phyloP scores from a whole-genome alignment of 2,797 vertebrate genomes.

The Pangasius macronema region DNA sequence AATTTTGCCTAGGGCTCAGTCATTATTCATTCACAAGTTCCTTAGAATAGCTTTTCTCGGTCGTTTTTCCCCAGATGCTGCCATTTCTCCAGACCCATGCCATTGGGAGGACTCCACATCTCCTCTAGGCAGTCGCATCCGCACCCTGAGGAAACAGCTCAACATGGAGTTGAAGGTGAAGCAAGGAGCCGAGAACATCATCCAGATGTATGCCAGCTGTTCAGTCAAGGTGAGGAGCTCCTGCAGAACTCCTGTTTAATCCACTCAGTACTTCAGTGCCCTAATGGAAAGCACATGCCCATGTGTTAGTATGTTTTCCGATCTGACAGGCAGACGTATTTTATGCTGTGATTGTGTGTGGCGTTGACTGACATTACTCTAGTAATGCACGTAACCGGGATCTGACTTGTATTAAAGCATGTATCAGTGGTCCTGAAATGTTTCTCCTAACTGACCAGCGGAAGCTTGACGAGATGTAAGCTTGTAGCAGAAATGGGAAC shows the following conservation, averaged over 20 bases:
- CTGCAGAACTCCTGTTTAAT: neutral
- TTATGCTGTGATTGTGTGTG: neutral
- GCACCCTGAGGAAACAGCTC: constrained; percentile 87
- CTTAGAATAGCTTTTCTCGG: neutral
- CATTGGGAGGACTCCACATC: constrained; percentile 76
- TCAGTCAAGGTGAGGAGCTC: constrained; percentile 79
- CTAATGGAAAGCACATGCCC: neutral
- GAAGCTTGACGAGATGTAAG: neutral
- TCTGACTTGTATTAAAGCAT: neutral
- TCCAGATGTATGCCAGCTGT: constrained; percentile 82
- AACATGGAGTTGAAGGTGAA: constrained; percentile 93
- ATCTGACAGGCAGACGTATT: neutral
- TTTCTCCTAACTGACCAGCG: neutral
- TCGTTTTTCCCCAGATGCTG: constrained; percentile 58
- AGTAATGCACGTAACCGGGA: neutral
- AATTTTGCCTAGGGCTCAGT: neutral
- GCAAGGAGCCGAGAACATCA: constrained; percentile 94
- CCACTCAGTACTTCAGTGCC: neutral
- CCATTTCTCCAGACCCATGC: constrained; percentile 71
- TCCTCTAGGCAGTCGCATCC: constrained; percentile 74
- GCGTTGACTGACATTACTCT: neutral
- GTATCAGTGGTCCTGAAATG: neutral
- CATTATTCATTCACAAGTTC: neutral
- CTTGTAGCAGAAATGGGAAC: neutral
- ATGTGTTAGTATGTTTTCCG: neutral